A percentile compares a stretch with the other conserved stretches of the same genome.
phyloP scores from a whole-genome alignment of 2,113 vertebrate species.

The Anhinga anhinga region DNA sequence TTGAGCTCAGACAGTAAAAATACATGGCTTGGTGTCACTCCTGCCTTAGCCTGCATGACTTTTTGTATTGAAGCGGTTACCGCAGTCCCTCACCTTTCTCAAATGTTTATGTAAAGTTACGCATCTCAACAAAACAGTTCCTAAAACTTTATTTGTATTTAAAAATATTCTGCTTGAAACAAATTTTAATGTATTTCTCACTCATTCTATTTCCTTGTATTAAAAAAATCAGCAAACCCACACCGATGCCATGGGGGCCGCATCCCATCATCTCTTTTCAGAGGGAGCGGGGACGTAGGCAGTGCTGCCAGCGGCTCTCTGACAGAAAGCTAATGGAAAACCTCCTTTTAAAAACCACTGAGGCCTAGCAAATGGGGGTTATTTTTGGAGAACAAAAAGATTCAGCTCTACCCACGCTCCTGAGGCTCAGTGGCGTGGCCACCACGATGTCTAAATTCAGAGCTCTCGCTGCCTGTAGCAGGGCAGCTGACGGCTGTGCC shows the following conservation, averaged over 20 bases:
- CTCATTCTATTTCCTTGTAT: background rate
- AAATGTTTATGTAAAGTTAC: background rate
- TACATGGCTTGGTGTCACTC: background rate
- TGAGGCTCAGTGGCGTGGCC: background rate
- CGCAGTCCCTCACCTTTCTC: background rate
- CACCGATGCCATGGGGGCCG: fast-evolving
- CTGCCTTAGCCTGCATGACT: background rate
- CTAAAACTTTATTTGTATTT: background rate
- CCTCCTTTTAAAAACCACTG: slow-evolving; percentile 9
- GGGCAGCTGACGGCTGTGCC: background rate
- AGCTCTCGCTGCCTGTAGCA: background rate
- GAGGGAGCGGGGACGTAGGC: background rate
- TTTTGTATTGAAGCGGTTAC: background rate
- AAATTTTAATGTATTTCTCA: background rate
- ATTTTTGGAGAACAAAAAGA: slow-evolving; percentile 34
- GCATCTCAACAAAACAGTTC: background rate
- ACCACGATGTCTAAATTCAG: fast-evolving
- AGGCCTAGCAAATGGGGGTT: background rate
- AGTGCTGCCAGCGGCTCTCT: background rate
- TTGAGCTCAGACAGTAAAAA: background rate
- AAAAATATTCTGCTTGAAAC: background rate
- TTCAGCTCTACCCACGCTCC: background rate
- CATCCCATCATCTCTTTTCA: background rate
- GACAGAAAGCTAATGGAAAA: background rate
- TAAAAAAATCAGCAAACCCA: background rate